These are phyloP conservation scores for Ephydatia muelleri DNA, from an alignment of 37 sponge, comb jelly and placozoan genomes.

Conservation along the genomic window DNA sequence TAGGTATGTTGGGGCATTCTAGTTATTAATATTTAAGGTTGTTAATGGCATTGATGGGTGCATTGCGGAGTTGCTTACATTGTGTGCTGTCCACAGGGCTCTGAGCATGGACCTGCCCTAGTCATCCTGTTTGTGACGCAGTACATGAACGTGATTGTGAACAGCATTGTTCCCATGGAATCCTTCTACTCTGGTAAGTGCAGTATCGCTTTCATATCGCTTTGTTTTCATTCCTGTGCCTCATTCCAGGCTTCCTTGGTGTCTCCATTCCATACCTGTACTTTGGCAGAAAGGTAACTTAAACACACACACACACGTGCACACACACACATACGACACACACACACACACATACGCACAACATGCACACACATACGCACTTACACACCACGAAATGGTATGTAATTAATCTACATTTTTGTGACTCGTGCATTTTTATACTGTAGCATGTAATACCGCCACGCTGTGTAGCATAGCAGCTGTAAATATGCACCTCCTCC, in stretches of 20 bases:
- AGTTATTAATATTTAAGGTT: too few relatives aligned
- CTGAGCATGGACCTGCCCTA: conserved; percentile 11
- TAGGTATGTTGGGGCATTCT: too few relatives aligned
- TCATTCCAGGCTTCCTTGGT: conserved; percentile 67
- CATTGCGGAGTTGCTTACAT: background rate
- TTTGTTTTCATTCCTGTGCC: background rate
- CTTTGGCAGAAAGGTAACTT: conserved; percentile 73
- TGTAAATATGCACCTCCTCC: background rate
- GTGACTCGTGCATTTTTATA: too few relatives aligned
- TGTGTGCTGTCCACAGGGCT: background rate
- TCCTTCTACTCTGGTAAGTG: conserved; percentile 42
- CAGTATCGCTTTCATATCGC: background rate
- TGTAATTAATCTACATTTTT: too few relatives aligned
- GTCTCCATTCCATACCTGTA: conserved; percentile 70
- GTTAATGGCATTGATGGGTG: too few relatives aligned
- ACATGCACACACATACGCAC: too few relatives aligned
- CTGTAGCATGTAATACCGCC: too few relatives aligned
- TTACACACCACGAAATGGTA: too few relatives aligned
- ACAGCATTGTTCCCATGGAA: conserved; percentile 58
- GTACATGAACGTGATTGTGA: conserved; percentile 67
- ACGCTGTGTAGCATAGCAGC: too few relatives aligned
- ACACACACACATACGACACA: conserved; percentile 28
- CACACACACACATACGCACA: conserved; percentile 29
- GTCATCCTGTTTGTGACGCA: conserved; percentile 66
- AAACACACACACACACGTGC: background rate